Conservation (phyloP, 1,140 invertebrate species). For the Cephus cinctus region DNA sequence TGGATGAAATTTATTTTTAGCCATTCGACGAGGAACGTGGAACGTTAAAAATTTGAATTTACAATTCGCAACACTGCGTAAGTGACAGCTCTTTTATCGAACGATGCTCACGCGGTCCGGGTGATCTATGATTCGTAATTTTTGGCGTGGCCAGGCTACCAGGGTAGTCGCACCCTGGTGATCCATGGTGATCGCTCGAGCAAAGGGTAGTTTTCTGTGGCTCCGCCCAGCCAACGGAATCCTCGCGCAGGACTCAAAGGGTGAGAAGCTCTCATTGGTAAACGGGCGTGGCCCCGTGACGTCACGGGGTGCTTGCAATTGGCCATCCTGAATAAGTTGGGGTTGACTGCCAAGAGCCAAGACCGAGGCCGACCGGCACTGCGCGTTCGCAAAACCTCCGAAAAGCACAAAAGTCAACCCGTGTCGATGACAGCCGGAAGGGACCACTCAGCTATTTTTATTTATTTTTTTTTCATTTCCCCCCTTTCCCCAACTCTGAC, state of each 20-base stretch:
- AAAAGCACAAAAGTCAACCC: slow-evolving; percentile 34
- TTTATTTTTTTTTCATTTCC: no score
- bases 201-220: slow-evolving; percentile 17
- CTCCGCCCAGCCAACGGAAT: slow-evolving; percentile 19
- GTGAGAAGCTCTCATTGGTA: slow-evolving; percentile 30
- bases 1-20: no score
- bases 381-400: slow-evolving; percentile 13
- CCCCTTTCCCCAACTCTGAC: no score
- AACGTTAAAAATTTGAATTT: no score
- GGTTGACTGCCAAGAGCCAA: slow-evolving; percentile 18
- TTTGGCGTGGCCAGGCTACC: slow-evolving; percentile 16
- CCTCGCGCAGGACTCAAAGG: slow-evolving; percentile 13
- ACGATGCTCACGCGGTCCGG: slow-evolving; percentile 4
- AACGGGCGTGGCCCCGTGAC: slow-evolving; percentile 31
- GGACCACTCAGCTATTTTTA: no score
- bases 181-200: slow-evolving; percentile 23
- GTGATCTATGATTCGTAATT: slow-evolving; percentile 33
- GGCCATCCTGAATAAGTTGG: no score
- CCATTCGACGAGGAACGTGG: no score
- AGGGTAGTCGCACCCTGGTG: slow-evolving; percentile 15
- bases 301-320: slow-evolving; percentile 10
- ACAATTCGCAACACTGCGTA: no score
- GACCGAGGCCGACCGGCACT: slow-evolving; percentile 18
- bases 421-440: neutral
- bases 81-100: no score